Evolutionary conservation across 2,888 invertebrate genomes (phyloP), one percentile per base, ranked within the genome.

Genomic region (Ectemnius cavifrons): DNA sequence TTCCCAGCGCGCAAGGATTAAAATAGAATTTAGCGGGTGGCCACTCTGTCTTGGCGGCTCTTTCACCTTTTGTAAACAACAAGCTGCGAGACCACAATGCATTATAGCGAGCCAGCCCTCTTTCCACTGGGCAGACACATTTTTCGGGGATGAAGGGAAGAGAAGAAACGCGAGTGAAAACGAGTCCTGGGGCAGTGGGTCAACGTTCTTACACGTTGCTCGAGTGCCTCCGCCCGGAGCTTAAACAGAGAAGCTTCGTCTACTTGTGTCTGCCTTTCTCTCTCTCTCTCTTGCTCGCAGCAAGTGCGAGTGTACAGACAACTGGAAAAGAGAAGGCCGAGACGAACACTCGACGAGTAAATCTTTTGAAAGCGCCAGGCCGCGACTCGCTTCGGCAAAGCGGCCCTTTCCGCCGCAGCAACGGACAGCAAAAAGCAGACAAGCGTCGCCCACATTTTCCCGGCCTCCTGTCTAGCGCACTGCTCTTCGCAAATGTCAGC

Each of bases 181-280:
- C 60, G 61, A 67, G 64, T 78, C 75, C 64, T 66, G 56, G 56
- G 70, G 71, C 67, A 75, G 59, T 79, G 67, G 72, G 78, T 70
- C 67, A 78, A 23, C 63, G 63, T 63, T 63, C 56, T 69, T 61
- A 37, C 56, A 56, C 52, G 20, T 59, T 45, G 28, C 37, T 37
- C 37, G 37, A 37, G 23, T 23, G 23, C 23, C 64, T 47, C 6
- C 46, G 57, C 56, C 46, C n/a, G 28, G 20, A 16, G 49, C 52
- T 67, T 67, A 63, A 58, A 71, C 61, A 66, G 46, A 64, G 63
- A 28, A 59, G 56, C 58, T 64, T 66, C 61, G 71, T 69, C 64
- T 67, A 57, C 52, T 65, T 1, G 57, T 23, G 37, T 79, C 46
- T 67, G 64, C 20, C 73, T 64, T 13, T 37, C 5, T 8, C 28